Base-by-base conservation (phyloP, 2,113 vertebrate genomes). In the Crypturellus undulatus region DNA sequence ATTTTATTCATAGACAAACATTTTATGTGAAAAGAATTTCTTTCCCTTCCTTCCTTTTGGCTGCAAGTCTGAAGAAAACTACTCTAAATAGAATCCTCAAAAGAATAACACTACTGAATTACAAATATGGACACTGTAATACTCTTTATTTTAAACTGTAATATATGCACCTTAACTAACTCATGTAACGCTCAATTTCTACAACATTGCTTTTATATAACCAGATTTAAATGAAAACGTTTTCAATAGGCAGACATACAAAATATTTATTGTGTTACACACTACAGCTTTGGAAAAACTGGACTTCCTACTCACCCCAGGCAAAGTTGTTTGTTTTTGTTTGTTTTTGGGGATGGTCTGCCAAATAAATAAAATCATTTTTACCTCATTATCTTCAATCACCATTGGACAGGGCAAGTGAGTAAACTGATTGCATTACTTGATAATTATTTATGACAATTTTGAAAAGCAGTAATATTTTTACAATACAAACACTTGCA, bases 281-380 rank as follows among this genome's bases (percentile, higher is more conserved):
- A 96, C 93, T 96, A 97, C 95, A 96, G 79, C 90, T 97, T 92
- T 78, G 91, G 95, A 95, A 96, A 96, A 96, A 97, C 93, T 94
- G 95, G 94, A 96, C 95, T 96, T 94, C 95, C 93, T 95, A 96
- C 95, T 97, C 95, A 96, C 94, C 93, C 91, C 95, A 96, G 95
- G 93, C 96, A 95, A 89, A 95, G 96, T 95, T 96, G 95, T 96
- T 96, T 96, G 96, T 96, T 95, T 96, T 94, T 96, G 94, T 96
- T 96, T 95, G 95, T 94, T 96, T 96, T 96, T 95, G 94, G 95
- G 96, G 95, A 95, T 28, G 52, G 96, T 96, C 95, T 96, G 96
- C 95, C 96, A 96, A 96, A 96, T 95, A 96, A 96, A 96, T 95
- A 96, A 96, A 96, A 96, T 78, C 87, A 96, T 96, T 96, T 96